Base-by-base conservation (phyloP, 2,797 vertebrate species). In the Poecilia gillii region DNA sequence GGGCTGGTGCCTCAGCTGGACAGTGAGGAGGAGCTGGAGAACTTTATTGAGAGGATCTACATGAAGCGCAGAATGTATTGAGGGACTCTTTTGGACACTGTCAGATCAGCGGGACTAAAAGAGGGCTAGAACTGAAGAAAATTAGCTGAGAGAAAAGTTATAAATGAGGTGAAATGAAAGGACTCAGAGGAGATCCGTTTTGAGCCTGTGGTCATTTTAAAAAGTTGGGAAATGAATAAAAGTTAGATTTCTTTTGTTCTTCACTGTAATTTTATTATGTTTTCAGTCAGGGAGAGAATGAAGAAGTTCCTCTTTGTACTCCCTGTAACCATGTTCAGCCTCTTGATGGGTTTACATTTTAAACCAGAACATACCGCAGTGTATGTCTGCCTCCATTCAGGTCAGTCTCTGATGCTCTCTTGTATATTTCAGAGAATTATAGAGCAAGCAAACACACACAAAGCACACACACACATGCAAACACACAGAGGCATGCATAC, bases 1-100 rank as follows among this genome's bases (percentile, higher is more conserved):
- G 96, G 96, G 84, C 94, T 96, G 83, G 95, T 95, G 83, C 95
- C 95, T 78, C 95, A 95, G 87, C 89, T 96, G 91, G 96, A 97
- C 92, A 97, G 96, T 83, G 97, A 98, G 64, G 97, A 97, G 82
- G 97, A 97, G 84, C 93, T 98, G 94, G 97, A 97, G 86, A 98
- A 97, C 94, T 98, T 98, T 95, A 97, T 98, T 33, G 97, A 97
- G 93, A 96, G 96, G 91, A 96, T 98, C 94, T 97, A 98, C 92
- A 95, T 97, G 94, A 97, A 96, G 79, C 97, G 96, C 87, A 93
- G 95, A 94, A 95, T 94, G 82, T 97, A 96, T 91, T 96, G 96
- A 95, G 85, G 86, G 86, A 92, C 81, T 74, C 46, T 87, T 88
- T 88, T 83, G 89, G 88, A 91, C 86, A 85, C 85, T 83, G 81